A percentile compares a stretch with the other conserved stretches of the same genome.
Evolutionary conservation across 2,888 invertebrate species (phyloP).

Genomic region (Tiliacea citrago): DNA sequence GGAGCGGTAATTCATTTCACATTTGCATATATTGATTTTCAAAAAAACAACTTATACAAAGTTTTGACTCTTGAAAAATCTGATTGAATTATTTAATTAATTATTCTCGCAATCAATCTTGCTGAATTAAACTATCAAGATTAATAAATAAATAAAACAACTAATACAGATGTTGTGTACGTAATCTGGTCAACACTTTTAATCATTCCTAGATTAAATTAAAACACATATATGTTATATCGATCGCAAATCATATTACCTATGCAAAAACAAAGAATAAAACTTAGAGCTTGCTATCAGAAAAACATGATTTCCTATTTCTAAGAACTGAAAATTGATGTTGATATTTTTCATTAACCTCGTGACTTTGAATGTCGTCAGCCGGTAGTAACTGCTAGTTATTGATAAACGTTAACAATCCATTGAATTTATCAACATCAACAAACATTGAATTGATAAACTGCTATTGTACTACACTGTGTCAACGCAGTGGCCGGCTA

Average conservation of each 20-base stretch:
- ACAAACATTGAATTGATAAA: slow-evolving; percentile 44
- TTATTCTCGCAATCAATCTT: not conserved
- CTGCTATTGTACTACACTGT: slow-evolving; percentile 56
- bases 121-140: not conserved
- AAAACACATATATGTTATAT: not conserved
- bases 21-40: not conserved
- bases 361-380: not conserved
- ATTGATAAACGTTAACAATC: slow-evolving; percentile 20
- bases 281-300: not conserved
- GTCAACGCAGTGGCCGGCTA: slow-evolving; percentile 24
- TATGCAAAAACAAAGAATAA: not conserved
- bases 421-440: slow-evolving; percentile 8
- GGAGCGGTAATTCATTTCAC: not conserved
- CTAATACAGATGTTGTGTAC: not conserved
- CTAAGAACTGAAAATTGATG: not conserved
- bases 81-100: too few species aligned
- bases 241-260: not conserved
- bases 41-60: not conserved
- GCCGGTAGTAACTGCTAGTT: not conserved
- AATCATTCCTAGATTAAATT: too few species aligned
- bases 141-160: too few species aligned
- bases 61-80: not conserved
- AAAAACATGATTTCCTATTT: not conserved
- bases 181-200: not conserved
- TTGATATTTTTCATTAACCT: not conserved